phyloP scores from a whole-genome alignment of 2,113 vertebrate species.

The Coracopsis vasa region DNA sequence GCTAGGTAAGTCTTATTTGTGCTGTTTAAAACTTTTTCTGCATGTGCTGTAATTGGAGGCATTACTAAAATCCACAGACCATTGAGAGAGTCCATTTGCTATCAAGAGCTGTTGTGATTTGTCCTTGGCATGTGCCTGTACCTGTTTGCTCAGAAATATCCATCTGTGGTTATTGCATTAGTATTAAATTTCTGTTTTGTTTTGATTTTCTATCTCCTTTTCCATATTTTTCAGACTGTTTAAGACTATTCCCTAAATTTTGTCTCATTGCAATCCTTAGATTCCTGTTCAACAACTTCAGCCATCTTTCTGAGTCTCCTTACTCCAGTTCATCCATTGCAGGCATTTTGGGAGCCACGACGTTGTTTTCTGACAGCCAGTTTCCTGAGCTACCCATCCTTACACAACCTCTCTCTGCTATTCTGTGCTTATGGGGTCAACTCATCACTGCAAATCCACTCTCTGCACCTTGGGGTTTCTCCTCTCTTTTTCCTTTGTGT shows the following conservation, averaged over 20 bases:
- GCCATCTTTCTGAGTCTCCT: background rate
- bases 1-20: background rate
- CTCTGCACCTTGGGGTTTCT: background rate
- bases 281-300: background rate
- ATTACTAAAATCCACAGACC: background rate
- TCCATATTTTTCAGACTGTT: background rate
- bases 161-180: background rate
- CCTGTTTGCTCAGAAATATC: background rate
- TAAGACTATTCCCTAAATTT: background rate
- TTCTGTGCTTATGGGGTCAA: background rate
- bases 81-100: background rate
- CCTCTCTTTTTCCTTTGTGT: background rate
- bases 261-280: background rate
- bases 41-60: background rate
- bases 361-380: background rate
- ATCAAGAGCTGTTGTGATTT: rapidly evolving
- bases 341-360: background rate
- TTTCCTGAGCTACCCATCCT: background rate
- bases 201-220: background rate
- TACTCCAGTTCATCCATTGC: background rate
- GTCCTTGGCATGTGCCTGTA: background rate
- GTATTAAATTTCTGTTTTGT: background rate
- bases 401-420: background rate
- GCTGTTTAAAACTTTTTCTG: background rate
- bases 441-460: background rate